Evolutionary conservation across 2,113 vertebrate genomes (phyloP), one percentile per base, ranked within the genome.

Genomic region (Dromaius novaehollandiae): DNA sequence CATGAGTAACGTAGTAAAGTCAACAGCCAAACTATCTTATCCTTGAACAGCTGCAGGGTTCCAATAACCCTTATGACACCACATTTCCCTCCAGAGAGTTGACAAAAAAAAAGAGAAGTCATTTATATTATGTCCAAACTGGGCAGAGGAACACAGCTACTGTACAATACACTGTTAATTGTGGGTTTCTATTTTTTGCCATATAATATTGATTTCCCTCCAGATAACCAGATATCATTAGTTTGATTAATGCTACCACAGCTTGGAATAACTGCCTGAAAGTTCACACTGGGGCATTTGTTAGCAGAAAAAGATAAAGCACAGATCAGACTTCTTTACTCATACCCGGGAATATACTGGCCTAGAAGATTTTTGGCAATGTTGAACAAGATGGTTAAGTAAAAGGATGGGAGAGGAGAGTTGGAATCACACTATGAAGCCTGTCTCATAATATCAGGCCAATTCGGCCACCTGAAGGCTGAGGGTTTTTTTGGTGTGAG

Each of bases 171-270:
- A 46, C 56, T 92, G 87, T 95, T 91, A 94, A 96, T 88, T 84
- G 76, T 84, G 65, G 60, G 63, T 74, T 84, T 92, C 51, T 91
- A 78, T 82, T 88, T 71, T 89, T 94, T 14, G 5, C 66, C 46
- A 65, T 73, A 86, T 44, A 93, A 84, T 96, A 96, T 93, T 90
- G 93, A 95, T 97, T 92, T 93, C 93, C 20, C 25, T 89, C 89
- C 66, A 91, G 82, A 94, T 97, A 95, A 82, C 74, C 90, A 85
- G 87, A 44, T 96, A 92, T 82, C 85, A 91, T 96, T 94, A 95
- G 51, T 89, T 96, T 97, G 92, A 97, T 95, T 88, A 94, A 95
- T 97, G 65, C 28, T 48, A 90, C 77, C 87, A 75, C 89, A 94
- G 38, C 70, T 89, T 94, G 77, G 71, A 90, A 90, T 85, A 96